Evolutionary conservation across 2,797 vertebrate species (phyloP).

Genomic region (Tolypeutes matacus): DNA sequence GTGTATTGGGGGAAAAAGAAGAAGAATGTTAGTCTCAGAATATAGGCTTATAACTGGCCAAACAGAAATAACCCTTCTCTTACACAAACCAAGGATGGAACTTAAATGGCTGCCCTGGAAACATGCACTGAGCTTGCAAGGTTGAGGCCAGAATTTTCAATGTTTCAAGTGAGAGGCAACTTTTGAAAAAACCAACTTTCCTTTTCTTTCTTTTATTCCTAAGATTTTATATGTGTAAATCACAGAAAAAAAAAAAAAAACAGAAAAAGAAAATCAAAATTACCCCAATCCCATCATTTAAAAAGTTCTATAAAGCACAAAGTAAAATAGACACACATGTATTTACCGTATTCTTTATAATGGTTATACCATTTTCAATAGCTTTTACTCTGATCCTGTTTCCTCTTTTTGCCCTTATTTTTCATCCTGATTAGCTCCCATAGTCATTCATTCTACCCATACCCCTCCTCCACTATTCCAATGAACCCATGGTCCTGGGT

Average conservation of each 20-base stretch:
- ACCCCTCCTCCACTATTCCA: fast-evolving
- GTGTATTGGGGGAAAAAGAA: conserved; percentile 49
- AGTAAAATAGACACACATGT: not conserved
- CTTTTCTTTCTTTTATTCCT: not conserved
- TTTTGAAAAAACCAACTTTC: not conserved
- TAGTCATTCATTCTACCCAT: fast-evolving
- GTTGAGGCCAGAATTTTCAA: not conserved
- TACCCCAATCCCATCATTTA: not conserved
- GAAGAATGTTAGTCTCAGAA: not conserved
- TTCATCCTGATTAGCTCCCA: not conserved
- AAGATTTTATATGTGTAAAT: conserved; percentile 41
- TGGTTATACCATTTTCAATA: not conserved
- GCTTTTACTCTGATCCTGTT: not conserved
- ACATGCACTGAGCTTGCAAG: not conserved
- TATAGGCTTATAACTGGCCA: not conserved
- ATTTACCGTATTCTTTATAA: not conserved
- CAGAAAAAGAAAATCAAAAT: not conserved
- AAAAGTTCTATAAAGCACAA: conserved; percentile 15
- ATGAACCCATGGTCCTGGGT: not conserved
- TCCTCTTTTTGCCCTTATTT: not conserved
- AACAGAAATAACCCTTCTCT: not conserved
- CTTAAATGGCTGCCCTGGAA: not conserved
- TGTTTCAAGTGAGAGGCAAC: not conserved
- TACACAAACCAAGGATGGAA: not conserved
- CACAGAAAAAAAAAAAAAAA: not conserved